phyloP scores from a whole-genome alignment of 2,888 invertebrate genomes.

The Melinopterus prodromus region DNA sequence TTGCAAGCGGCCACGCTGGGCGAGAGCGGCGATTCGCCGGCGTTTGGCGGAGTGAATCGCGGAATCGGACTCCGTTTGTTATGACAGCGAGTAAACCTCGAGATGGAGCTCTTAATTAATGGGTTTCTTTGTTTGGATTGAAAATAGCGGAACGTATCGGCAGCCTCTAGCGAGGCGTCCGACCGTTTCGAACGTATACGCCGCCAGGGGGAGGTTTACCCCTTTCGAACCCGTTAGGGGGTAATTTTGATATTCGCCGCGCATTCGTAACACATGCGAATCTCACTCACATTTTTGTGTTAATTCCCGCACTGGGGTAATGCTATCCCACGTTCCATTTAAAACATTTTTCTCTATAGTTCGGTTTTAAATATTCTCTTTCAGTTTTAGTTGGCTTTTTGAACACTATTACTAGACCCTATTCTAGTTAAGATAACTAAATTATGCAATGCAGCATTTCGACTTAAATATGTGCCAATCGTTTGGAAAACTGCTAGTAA shows the following conservation, averaged over 20 bases:
- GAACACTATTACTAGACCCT: no score
- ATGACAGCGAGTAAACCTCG: constrained; percentile 57
- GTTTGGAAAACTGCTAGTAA: no score
- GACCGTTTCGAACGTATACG: constrained; percentile 54
- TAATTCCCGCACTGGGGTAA: no score
- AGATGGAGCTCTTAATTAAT: constrained; percentile 61
- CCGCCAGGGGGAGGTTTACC: constrained; percentile 38
- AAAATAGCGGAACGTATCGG: constrained; percentile 57
- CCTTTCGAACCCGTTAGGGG: background rate
- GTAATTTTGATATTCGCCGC: background rate
- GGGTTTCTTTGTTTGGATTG: constrained; percentile 60
- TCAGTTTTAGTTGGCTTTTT: no score
- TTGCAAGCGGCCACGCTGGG: background rate
- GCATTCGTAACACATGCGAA: background rate
- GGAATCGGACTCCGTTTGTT: constrained; percentile 53
- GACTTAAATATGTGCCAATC: no score
- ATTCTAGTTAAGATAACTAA: no score
- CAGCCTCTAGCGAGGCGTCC: constrained; percentile 55
- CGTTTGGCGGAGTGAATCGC: constrained; percentile 30
- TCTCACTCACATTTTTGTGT: no score
- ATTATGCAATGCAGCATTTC: no score
- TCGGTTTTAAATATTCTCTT: no score
- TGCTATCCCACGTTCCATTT: no score
- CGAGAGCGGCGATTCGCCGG: constrained; percentile 10
- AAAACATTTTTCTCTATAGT: no score